Evolutionary conservation across 2,113 vertebrate genomes (phyloP).

Genomic region (Spheniscus mendiculus): DNA sequence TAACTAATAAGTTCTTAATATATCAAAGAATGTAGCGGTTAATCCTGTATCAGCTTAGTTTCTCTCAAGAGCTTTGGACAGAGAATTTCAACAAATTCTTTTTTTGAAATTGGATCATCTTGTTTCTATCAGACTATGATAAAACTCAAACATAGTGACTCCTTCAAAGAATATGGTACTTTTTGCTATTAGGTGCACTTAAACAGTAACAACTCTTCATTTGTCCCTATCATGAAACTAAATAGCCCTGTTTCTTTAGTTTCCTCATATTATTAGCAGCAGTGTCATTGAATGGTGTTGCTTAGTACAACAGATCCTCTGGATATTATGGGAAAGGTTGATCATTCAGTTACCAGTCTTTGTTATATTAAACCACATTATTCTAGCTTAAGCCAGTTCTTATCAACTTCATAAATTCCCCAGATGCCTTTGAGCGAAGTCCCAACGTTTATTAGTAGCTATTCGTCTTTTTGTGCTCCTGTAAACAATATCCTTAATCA

Average conservation of each 20-base stretch:
- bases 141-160: neutral
- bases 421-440: constrained; percentile 47
- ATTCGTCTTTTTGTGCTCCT: constrained; percentile 42
- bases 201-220: neutral
- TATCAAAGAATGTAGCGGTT: neutral
- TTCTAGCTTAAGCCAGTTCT: constrained; percentile 34
- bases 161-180: neutral
- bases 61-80: neutral
- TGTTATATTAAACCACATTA: constrained; percentile 42
- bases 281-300: neutral
- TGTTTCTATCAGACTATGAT: neutral
- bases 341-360: neutral
- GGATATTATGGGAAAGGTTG: neutral
- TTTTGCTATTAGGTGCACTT: neutral
- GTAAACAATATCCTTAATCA: constrained; percentile 54
- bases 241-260: neutral
- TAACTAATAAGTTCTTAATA: neutral
- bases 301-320: neutral
- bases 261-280: neutral
- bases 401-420: constrained; percentile 48
- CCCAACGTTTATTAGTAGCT: constrained; percentile 36
- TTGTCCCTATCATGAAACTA: neutral
- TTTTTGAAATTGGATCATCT: neutral
- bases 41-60: neutral
- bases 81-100: neutral